Conservation (phyloP, 2,113 vertebrate genomes). For the Fukomys damarensis region DNA sequence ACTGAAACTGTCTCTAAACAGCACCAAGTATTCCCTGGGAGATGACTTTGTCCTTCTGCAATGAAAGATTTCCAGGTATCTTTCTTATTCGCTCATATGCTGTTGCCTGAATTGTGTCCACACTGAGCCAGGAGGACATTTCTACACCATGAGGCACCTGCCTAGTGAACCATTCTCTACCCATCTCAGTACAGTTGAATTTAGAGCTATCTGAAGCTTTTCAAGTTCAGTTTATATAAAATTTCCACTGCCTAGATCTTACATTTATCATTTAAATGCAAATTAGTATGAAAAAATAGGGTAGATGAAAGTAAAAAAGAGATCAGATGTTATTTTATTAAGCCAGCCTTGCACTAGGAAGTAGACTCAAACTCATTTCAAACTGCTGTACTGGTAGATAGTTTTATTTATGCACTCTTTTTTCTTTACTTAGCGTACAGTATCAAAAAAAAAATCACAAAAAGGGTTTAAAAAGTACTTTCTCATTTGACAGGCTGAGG, state of each 20-base stretch:
- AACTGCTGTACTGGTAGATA: conserved; percentile 8
- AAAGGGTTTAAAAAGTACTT: neutral
- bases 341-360: conserved; percentile 38
- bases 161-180: neutral
- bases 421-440: neutral
- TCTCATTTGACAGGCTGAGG: neutral
- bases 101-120: neutral
- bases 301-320: conserved; percentile 37
- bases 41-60: fast-evolving
- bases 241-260: neutral
- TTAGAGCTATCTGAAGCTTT: conserved; percentile 25
- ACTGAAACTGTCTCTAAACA: neutral
- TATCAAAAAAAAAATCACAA: conserved; percentile 4
- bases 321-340: conserved; percentile 51
- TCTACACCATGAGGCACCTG: neutral
- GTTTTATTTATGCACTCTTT: conserved; percentile 38
- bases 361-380: conserved; percentile 60
- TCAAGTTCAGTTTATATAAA: conserved; percentile 35
- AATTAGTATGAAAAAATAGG: conserved; percentile 57
- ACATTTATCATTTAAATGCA: conserved; percentile 63
- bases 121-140: neutral
- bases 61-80: no score
- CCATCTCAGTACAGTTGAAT: neutral
- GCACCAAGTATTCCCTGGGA: neutral
- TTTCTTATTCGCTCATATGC: neutral